Evolutionary conservation across 2,113 vertebrate species (phyloP), one percentile per base, ranked within the genome.

Genomic region (Campylomormyrus tamandua): DNA sequence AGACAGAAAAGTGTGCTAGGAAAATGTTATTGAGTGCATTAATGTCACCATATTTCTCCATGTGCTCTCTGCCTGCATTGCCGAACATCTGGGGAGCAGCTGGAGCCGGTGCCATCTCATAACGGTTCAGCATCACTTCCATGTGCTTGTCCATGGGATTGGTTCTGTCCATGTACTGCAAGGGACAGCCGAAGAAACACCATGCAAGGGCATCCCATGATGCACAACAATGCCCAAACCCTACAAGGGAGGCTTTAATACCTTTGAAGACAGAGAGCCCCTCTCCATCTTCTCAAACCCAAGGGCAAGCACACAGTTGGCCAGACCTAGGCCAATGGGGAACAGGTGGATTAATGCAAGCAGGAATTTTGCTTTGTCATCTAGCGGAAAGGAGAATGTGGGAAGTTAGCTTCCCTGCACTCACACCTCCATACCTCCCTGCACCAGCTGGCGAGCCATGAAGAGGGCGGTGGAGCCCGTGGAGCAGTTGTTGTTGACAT

Each of bases 401-500:
- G 39, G 21, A 48, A 24, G 39, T 48, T 11, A 10, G 2, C 66
- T 35, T 35, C 27, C 31, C 70, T 39, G 15, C 4, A 0, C 74
- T 80, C 1, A 0, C 5, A 13, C 77, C 42, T 9, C 70, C 97
- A 95, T 90, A 99, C 98, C 97, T 95, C 98, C 98, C 91, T 95
- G 96, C 77, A 99, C 89, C 66, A 98, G 92, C 83, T 99, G 98
- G 0, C 94, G 95, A 46, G 97, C 97, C 96, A 98, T 91, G 93
- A 97, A 99, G 91, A 99, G 94, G 19, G 98, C 98, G 2, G 98
- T 99, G 86, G 98, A 98, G 35, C 98, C 98, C 0, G 97, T 99
- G 85, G 98, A 96, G 92, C 98, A 99, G 95, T 99, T 99, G 93
- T 99, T 99, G 95, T 99, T 98, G 35, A 99, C 97, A 1, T 99